A percentile compares a stretch with the other conserved stretches of the same genome.
Conservation (phyloP, 2,888 invertebrate genomes). For the Cryptophagus acutangulus region DNA sequence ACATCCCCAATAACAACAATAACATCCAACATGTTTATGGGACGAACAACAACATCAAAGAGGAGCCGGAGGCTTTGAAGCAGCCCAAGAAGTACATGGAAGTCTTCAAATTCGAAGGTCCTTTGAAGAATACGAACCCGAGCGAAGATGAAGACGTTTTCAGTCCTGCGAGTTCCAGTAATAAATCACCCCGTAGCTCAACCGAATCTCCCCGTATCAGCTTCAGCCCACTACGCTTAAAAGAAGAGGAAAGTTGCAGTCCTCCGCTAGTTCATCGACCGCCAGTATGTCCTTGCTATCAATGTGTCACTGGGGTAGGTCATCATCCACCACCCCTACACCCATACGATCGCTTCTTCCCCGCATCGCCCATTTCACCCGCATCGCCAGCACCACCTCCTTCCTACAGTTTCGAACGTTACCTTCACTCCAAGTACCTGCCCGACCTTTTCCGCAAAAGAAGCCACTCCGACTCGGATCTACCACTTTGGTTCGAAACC, state of each 20-base stretch:
- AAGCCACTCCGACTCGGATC: conserved; percentile 64
- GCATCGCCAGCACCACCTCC: conserved; percentile 54
- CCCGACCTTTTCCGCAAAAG: conserved; percentile 57
- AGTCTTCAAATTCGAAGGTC: conserved; percentile 52
- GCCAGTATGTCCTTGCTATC: conserved; percentile 44
- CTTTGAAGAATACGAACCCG: conserved; percentile 44
- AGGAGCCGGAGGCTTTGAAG: conserved; percentile 24
- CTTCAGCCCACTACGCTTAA: conserved; percentile 54
- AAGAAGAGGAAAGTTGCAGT: conserved; percentile 50
- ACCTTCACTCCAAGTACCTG: conserved; percentile 61
- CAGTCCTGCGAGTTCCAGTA: conserved; percentile 54
- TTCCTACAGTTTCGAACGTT: conserved; percentile 58
- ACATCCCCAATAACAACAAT: conserved; percentile 39
- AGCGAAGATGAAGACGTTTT: conserved; percentile 58
- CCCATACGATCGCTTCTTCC: conserved; percentile 50
- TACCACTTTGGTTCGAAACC: conserved; percentile 53
- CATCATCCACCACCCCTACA: conserved; percentile 43
- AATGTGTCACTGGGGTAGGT: conserved; percentile 43
- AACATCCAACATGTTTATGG: conserved; percentile 47
- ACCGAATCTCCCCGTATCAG: conserved; percentile 53
- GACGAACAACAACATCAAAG: conserved; percentile 38
- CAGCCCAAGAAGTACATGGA: conserved; percentile 45
- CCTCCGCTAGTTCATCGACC: conserved; percentile 39
- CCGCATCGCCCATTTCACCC: conserved; percentile 56
- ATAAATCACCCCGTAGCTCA: conserved; percentile 54